Evolutionary conservation across 2,888 invertebrate species (phyloP), one percentile per base, ranked within the genome.

Genomic region (Petrolisthes cinctipes): DNA sequence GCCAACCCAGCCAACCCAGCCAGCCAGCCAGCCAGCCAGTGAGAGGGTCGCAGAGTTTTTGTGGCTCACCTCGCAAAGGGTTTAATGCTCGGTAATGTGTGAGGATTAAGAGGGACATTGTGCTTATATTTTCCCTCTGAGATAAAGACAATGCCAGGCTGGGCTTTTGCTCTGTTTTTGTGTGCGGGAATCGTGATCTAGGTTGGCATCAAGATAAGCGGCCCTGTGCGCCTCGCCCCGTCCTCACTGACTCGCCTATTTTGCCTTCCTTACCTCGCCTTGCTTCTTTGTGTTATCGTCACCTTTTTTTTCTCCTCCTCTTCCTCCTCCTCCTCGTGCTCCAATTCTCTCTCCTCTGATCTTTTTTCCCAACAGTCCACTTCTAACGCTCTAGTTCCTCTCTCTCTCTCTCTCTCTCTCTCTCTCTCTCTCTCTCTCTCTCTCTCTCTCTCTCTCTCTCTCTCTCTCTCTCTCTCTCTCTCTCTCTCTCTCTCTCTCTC

Each of bases 41-140:
- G 61, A 61, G 61, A 61, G 61, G 17, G 11, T 2, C 61, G 61
- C 11, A 61, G 9, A 61, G 17, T 61, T 61, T 61, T 61, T 61
- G 61, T 61, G 61, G 11, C 61, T 17, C 61, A 61, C n/a, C 71
- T 71, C 71, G 14, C n/a, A 6, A 71, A n/a, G 71, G 71, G 14
- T 71, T 71, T 71, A 71, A 71, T 71, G 71, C 20, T 71, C 71
- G 71, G 71, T 71, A 71, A 71, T n/a, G 71, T 71, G 71, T 71
- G 71, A 71, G 71, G 71, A 11, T 71, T n/a, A 71, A 71, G 71
- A 71, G 71, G 71, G 71, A 71, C 71, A 71, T 71, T 71, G 71
- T 71, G 71, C 71, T n/a, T n/a, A 20, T 71, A 71, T n/a, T 71
- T 71, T n/a, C 71, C 71, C 71, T n/a, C 71, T 11, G n/a, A n/a